phyloP scores from a whole-genome alignment of 2,113 vertebrate species.

The Paradoxurus hermaphroditus region DNA sequence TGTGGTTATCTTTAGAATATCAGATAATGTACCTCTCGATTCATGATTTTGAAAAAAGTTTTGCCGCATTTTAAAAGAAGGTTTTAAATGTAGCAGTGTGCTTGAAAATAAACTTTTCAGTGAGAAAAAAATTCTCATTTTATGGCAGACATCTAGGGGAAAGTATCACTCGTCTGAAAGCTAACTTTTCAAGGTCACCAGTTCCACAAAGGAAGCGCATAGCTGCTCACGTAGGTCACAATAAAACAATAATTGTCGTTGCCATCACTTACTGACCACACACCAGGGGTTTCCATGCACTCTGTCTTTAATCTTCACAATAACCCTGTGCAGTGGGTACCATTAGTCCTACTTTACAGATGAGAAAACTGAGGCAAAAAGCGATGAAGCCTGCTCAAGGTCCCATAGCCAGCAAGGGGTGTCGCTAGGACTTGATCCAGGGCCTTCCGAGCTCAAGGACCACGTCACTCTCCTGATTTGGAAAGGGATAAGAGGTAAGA shows the following conservation, averaged over 20 bases:
- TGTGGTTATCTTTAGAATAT: not conserved
- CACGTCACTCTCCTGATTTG: not conserved
- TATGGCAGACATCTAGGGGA: not conserved
- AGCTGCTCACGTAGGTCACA: not conserved
- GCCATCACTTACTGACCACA: not conserved
- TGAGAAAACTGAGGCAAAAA: not conserved
- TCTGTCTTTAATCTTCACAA: not conserved
- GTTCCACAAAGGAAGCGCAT: not conserved
- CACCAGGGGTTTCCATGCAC: not conserved
- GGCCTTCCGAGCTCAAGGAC: not conserved
- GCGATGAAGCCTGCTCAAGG: not conserved
- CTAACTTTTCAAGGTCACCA: not conserved
- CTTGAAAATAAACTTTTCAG: not conserved
- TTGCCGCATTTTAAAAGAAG: not conserved
- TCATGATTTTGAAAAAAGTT: not conserved
- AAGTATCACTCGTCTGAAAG: not conserved
- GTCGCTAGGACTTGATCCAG: not conserved
- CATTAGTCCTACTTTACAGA: not conserved
- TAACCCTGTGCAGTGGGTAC: not conserved
- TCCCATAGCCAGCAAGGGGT: not conserved
- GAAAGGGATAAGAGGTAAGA: not conserved
- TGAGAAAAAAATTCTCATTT: slow-evolving; percentile 12
- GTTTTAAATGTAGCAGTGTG: not conserved
- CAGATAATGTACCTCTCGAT: not conserved
- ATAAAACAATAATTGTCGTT: not conserved